These are phyloP conservation scores for Dendrolimus punctatus DNA, from an alignment of 1,140 invertebrate species.

Conservation along the genomic window DNA sequence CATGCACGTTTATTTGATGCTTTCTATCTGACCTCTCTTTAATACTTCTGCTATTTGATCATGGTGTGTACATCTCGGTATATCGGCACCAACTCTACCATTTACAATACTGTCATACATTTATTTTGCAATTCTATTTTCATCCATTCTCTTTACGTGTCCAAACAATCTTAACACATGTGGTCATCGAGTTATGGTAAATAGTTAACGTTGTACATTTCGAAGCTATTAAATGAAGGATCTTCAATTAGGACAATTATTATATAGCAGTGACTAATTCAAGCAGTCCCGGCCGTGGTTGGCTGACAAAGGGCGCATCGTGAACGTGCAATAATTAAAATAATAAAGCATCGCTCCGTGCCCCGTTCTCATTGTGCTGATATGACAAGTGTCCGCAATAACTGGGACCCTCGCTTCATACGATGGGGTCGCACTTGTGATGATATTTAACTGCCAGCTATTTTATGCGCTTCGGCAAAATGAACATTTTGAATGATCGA, in stretches of 20 bases:
- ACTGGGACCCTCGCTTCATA: slow-evolving; percentile 35
- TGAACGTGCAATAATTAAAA: slow-evolving; percentile 67
- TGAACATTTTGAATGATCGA: too few relatives aligned
- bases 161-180: too few relatives aligned
- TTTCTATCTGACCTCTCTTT: too few relatives aligned
- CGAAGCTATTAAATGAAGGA: slow-evolving; percentile 14
- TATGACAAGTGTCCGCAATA: slow-evolving; percentile 68
- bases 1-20: too few relatives aligned
- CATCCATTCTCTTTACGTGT: too few relatives aligned
- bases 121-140: too few relatives aligned
- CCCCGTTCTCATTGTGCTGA: slow-evolving; percentile 44
- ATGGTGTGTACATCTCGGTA: too few relatives aligned
- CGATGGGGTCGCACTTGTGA: slow-evolving; percentile 18
- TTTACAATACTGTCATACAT: too few relatives aligned
- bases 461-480: slow-evolving; percentile 7
- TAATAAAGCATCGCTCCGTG: slow-evolving; percentile 57
- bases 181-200: too few relatives aligned
- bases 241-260: slow-evolving; percentile 49
- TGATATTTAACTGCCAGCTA: slow-evolving; percentile 14
- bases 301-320: slow-evolving; percentile 49
- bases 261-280: slow-evolving; percentile 40
- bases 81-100: too few relatives aligned
- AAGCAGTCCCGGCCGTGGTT: slow-evolving; percentile 25
- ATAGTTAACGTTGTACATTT: neutral
- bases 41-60: too few relatives aligned